Base-by-base conservation (phyloP, 2,113 vertebrate species). In the Oceanites oceanicus region DNA sequence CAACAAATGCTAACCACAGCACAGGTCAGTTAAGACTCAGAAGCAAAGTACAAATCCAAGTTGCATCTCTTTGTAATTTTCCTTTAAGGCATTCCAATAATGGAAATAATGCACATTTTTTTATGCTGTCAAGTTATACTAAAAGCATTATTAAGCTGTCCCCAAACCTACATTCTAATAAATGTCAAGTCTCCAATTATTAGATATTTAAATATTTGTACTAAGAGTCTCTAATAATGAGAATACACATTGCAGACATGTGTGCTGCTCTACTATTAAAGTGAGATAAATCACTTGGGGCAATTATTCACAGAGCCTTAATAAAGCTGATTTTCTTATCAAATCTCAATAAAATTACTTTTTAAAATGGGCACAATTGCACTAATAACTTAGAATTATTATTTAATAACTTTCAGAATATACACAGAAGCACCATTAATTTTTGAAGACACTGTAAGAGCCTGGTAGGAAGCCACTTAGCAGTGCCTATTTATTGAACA, bases 181-280 rank as follows among this genome's bases (percentile, higher is more conserved):
- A 96, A 93, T 82, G 55, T 66, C 95, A 95, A 77, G 58, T 75
- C 78, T 63, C 36, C 73, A 91, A 25, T 89, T 94, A 96, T 73
- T 82, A 90, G 71, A 40, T 72, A 83, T 91, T 97, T 95, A 95
- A 96, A 94, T 96, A 97, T 97, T 97, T 96, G 93, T 86, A 88
- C 47, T 80, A 72, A 77, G 71, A 93, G 27, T 38, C 52, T 86
- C 92, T 88, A 94, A 92, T 95, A 96, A 95, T 50, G 70, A 84
- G 81, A 96, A 81, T 4, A 81, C 52, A 82, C 77, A 42, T 36
- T 94, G 76, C 63, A 96, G 71, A 66, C 81, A 76, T 23, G n/a
- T 42, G 22, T 87, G 82, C 61, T 84, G 45, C 56, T 88, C n/a
- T 49, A 70, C 82, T 63, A 86, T 44, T 94, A 74, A 90, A 94